These are phyloP conservation scores for Zootermopsis nevadensis DNA, from an alignment of 2,888 invertebrate species.

Conservation along the genomic window DNA sequence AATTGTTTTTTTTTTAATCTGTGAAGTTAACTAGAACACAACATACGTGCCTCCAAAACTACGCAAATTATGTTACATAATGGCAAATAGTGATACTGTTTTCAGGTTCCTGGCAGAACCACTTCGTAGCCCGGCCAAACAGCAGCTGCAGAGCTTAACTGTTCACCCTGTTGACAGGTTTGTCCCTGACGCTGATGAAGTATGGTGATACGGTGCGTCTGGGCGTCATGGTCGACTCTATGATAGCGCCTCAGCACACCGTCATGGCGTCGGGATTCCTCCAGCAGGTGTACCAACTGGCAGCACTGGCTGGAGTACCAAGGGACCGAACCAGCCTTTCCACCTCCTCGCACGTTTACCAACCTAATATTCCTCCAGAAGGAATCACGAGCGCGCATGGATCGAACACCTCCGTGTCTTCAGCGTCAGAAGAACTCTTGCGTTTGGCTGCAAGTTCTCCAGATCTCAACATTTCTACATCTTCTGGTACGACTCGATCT, in stretches of 20 bases:
- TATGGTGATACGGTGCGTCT: slow-evolving; percentile 74
- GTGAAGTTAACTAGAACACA: no score
- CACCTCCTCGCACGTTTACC: not conserved
- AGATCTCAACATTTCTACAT: not conserved
- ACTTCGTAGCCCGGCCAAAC: no score
- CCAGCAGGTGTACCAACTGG: slow-evolving; percentile 55
- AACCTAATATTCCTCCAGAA: slow-evolving; percentile 28
- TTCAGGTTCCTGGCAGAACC: no score
- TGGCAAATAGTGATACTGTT: no score
- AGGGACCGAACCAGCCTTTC: not conserved
- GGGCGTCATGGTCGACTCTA: slow-evolving; percentile 78
- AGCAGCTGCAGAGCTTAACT: no score
- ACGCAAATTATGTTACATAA: no score
- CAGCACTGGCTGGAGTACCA: slow-evolving; percentile 6
- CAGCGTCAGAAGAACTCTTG: not conserved
- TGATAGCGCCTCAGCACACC: slow-evolving; percentile 74
- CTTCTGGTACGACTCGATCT: not conserved
- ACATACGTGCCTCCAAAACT: no score
- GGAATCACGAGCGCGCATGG: not conserved
- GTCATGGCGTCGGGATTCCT: slow-evolving; percentile 63
- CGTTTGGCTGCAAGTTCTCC: not conserved
- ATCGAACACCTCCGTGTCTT: not conserved
- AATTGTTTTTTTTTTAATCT: no score
- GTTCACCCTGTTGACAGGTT: slow-evolving; percentile 64
- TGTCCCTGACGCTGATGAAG: slow-evolving; percentile 78